A percentile compares a stretch with the other conserved stretches of the same genome.
These are phyloP conservation scores for Dasypogon diadema DNA, from an alignment of 2,888 invertebrate genomes.

Conservation along the genomic window DNA sequence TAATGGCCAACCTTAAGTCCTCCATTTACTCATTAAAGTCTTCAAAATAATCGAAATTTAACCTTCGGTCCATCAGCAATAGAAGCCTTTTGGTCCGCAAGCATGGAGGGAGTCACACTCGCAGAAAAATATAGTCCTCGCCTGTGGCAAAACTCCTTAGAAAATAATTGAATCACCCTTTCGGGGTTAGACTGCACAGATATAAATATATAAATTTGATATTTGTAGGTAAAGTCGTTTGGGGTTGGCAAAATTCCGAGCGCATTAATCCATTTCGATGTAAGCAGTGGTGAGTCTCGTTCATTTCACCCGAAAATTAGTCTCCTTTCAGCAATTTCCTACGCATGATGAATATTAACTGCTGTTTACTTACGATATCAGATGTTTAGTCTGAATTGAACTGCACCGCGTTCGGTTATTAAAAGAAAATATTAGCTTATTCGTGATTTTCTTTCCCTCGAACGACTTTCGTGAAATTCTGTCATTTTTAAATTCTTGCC, in stretches of 20 bases:
- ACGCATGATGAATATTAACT: slow-evolving; percentile 36
- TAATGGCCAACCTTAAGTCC: slow-evolving; percentile 17
- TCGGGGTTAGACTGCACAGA: slow-evolving; percentile 21
- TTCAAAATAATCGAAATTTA: slow-evolving; percentile 45
- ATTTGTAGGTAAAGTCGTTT: neutral
- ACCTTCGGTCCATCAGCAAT: slow-evolving; percentile 4
- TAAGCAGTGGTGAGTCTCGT: slow-evolving; percentile 22
- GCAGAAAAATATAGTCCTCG: neutral
- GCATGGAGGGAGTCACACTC: neutral
- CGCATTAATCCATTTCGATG: slow-evolving; percentile 43
- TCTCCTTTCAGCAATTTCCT: neutral
- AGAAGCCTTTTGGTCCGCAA: neutral
- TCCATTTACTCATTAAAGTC: slow-evolving; percentile 20
- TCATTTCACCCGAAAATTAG: neutral
- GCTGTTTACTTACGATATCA: slow-evolving; percentile 24
- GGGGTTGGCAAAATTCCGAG: neutral
- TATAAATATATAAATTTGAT: slow-evolving; percentile 12
- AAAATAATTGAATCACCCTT: slow-evolving; percentile 50
- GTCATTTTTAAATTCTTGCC: too few relatives aligned
- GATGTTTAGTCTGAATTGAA: slow-evolving; percentile 19
- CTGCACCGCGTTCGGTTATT: slow-evolving; percentile 23
- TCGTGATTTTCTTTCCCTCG: too few relatives aligned
- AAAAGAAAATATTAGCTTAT: slow-evolving; percentile 36
- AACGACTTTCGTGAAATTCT: too few relatives aligned
- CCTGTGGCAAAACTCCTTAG: slow-evolving; percentile 11